A percentile compares a stretch with the other conserved stretches of the same genome.
phyloP scores from a whole-genome alignment of 2,113 vertebrate genomes.

The Sitta europaea region DNA sequence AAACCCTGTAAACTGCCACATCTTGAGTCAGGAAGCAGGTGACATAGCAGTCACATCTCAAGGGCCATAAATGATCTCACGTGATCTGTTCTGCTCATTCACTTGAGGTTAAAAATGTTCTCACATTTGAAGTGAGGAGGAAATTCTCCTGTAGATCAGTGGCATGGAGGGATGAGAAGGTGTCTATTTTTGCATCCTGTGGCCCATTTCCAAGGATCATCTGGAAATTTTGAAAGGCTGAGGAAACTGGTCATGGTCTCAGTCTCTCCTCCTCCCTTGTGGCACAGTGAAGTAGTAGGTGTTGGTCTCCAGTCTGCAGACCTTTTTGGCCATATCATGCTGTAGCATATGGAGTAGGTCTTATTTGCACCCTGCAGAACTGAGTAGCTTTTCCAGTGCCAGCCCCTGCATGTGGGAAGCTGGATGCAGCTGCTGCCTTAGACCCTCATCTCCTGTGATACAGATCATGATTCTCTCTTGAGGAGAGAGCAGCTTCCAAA shows the following conservation, averaged over 20 bases:
- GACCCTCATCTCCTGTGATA: neutral
- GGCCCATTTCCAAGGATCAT: neutral
- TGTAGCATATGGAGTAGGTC: neutral
- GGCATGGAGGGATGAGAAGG: neutral
- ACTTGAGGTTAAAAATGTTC: neutral
- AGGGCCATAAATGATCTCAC: fast-evolving
- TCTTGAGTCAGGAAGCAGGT: neutral
- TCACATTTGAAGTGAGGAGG: neutral
- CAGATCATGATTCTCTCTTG: neutral
- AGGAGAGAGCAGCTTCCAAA: neutral
- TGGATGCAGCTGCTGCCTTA: neutral
- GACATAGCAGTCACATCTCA: neutral
- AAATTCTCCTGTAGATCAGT: neutral
- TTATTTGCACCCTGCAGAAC: neutral
- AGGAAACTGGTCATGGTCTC: neutral
- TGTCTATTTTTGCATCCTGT: neutral
- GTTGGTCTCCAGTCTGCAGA: neutral
- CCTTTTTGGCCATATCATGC: fast-evolving
- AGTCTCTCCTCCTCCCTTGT: neutral
- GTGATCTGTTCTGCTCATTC: neutral
- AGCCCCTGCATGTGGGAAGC: neutral
- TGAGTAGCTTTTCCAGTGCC: neutral
- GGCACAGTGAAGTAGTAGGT: neutral
- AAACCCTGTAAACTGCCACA: neutral
- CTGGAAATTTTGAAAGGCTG: neutral